A percentile compares a stretch with the other conserved stretches of the same genome.
Evolutionary conservation across 2,888 invertebrate species (phyloP).

Genomic region (Eristalinus aeneus): DNA sequence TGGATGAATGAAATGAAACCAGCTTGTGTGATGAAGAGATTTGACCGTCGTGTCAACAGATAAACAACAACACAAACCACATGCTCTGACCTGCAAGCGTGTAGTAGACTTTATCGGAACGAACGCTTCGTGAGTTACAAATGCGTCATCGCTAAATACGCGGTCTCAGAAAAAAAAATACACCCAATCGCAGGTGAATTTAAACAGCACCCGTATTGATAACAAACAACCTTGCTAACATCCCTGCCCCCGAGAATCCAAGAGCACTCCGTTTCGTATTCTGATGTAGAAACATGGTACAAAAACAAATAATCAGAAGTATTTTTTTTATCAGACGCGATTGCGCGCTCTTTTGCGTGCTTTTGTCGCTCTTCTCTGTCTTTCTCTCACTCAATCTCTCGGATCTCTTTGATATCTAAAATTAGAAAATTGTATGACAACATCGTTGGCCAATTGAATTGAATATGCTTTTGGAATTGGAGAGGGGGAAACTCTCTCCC

Average conservation of each 20-base stretch:
- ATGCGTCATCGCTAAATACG: slow-evolving; percentile 6
- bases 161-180: neutral
- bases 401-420: slow-evolving; percentile 61
- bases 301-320: slow-evolving; percentile 22
- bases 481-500: slow-evolving; percentile 27
- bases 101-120: neutral
- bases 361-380: slow-evolving; percentile 10
- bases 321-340: slow-evolving; percentile 27
- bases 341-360: slow-evolving; percentile 65
- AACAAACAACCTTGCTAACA: slow-evolving; percentile 22
- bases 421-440: slow-evolving; percentile 73
- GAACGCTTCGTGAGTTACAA: neutral
- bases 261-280: neutral
- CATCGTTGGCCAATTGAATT: slow-evolving; percentile 73
- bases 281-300: slow-evolving; percentile 4
- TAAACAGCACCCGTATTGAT: neutral
- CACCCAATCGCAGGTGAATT: neutral
- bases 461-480: slow-evolving; percentile 38
- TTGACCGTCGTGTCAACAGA: neutral
- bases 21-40: neutral
- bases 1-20: slow-evolving; percentile 16
- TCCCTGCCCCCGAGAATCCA: slow-evolving; percentile 11
- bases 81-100: neutral
- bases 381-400: neutral
- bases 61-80: neutral